These are phyloP conservation scores for Diadema setosum DNA, from an alignment of 35 echinoderm and acorn worm species.

Conservation along the genomic window DNA sequence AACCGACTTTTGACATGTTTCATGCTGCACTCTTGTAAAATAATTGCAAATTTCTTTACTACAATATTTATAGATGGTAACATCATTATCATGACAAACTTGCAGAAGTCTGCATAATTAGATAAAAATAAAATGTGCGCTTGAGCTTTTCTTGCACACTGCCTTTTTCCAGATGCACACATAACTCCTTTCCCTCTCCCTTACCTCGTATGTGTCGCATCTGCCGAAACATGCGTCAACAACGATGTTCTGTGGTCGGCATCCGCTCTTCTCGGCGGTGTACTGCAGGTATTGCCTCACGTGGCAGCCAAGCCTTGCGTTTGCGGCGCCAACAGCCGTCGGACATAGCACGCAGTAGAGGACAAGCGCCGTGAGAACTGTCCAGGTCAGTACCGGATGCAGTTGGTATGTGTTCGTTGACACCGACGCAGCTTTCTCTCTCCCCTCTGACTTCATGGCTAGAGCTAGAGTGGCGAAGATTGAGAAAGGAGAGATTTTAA, in stretches of 20 bases:
- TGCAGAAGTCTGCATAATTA: too few relatives aligned
- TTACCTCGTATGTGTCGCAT: conserved; percentile 92
- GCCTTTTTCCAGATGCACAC: too few relatives aligned
- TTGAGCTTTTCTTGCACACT: too few relatives aligned
- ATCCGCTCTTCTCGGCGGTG: conserved; percentile 65
- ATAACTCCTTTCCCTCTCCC: background rate
- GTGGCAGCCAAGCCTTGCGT: conserved; percentile 11
- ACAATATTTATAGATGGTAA: too few relatives aligned
- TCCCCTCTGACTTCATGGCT: background rate
- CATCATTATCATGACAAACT: too few relatives aligned
- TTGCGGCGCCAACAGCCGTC: background rate
- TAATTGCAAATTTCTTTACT: too few relatives aligned
- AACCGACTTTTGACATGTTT: too few relatives aligned
- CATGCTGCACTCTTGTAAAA: too few relatives aligned
- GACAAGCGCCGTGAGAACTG: background rate
- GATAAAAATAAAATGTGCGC: too few relatives aligned
- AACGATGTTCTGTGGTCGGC: conserved; percentile 58
- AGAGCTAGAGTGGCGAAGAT: background rate
- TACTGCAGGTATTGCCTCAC: conserved; percentile 54
- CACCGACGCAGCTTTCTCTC: background rate
- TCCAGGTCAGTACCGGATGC: background rate
- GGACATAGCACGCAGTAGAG: background rate
- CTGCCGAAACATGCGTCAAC: conserved; percentile 75
- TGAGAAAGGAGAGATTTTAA: too few relatives aligned
- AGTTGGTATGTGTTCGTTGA: background rate